A percentile compares a stretch with the other conserved stretches of the same genome.
Conservation (phyloP, 1,140 invertebrate genomes). For the Drosophila sucinea region DNA sequence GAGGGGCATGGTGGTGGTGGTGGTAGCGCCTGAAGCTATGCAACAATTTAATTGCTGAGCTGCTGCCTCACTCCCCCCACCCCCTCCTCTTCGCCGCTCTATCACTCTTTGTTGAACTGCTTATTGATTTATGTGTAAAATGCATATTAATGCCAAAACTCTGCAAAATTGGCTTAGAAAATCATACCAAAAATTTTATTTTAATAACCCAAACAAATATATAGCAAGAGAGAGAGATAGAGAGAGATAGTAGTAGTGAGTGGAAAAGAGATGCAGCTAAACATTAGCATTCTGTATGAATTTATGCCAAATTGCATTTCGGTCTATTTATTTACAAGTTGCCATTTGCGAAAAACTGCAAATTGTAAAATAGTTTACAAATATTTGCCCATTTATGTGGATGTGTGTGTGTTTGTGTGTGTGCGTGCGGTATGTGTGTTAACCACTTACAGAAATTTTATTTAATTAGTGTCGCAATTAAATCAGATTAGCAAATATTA, state of each 20-base stretch:
- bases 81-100: too few relatives aligned
- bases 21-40: slow-evolving; percentile 51
- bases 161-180: slow-evolving; percentile 8
- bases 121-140: slow-evolving; percentile 71
- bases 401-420: slow-evolving; percentile 21
- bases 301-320: slow-evolving; percentile 26
- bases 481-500: slow-evolving; percentile 18
- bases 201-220: slow-evolving; percentile 25
- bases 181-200: slow-evolving; percentile 8
- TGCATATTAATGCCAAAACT: slow-evolving; percentile 57
- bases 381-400: slow-evolving; percentile 23
- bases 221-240: slow-evolving; percentile 10
- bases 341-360: slow-evolving; percentile 7
- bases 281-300: slow-evolving; percentile 29
- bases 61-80: slow-evolving; percentile 31
- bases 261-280: background rate
- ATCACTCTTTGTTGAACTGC: slow-evolving; percentile 20
- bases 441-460: slow-evolving; percentile 62
- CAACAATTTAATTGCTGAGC: slow-evolving; percentile 71
- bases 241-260: background rate
- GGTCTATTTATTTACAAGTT: slow-evolving; percentile 21
- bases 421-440: slow-evolving; percentile 37
- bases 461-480: slow-evolving; percentile 56
- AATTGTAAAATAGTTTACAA: slow-evolving; percentile 38
- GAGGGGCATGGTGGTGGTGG: background rate